phyloP scores from a whole-genome alignment of 2,888 invertebrate species.

The Aporophyla lueneburgensis region DNA sequence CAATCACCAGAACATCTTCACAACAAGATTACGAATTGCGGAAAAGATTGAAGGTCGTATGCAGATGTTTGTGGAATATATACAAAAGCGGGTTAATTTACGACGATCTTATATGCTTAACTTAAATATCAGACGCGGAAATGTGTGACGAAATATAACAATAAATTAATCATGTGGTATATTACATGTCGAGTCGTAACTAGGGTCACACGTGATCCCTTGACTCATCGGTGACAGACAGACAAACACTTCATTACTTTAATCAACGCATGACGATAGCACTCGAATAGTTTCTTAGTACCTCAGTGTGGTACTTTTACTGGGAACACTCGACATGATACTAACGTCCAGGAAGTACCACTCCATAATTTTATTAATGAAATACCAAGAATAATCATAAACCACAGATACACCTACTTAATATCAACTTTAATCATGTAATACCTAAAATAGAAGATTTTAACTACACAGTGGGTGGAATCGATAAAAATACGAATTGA shows the following conservation, averaged over 20 bases:
- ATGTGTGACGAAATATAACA: slow-evolving; percentile 64
- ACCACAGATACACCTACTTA: slow-evolving; percentile 44
- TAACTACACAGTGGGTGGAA: slow-evolving; percentile 48
- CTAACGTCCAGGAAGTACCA: slow-evolving; percentile 56
- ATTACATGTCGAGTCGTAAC: slow-evolving; percentile 57
- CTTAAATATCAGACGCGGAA: slow-evolving; percentile 74
- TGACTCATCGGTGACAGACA: slow-evolving; percentile 74
- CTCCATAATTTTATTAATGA: slow-evolving; percentile 45
- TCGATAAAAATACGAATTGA: slow-evolving; percentile 25
- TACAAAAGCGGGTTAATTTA: slow-evolving; percentile 64
- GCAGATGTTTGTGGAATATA: slow-evolving; percentile 66
- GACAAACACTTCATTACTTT: slow-evolving; percentile 73
- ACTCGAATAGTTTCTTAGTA: slow-evolving; percentile 73
- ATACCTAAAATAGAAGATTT: slow-evolving; percentile 42
- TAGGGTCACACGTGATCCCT: slow-evolving; percentile 67
- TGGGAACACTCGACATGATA: slow-evolving; percentile 52
- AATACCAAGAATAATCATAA: slow-evolving; percentile 30
- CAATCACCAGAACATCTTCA: slow-evolving; percentile 69
- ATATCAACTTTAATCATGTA: slow-evolving; percentile 33
- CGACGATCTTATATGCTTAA: slow-evolving; percentile 66
- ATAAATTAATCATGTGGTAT: slow-evolving; percentile 67
- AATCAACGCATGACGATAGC: slow-evolving; percentile 73
- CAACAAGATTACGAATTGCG: slow-evolving; percentile 77
- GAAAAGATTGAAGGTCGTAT: slow-evolving; percentile 80
- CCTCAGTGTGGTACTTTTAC: slow-evolving; percentile 51